Base-by-base conservation (phyloP, 2,888 invertebrate genomes). In the Aleiodes alternator region DNA sequence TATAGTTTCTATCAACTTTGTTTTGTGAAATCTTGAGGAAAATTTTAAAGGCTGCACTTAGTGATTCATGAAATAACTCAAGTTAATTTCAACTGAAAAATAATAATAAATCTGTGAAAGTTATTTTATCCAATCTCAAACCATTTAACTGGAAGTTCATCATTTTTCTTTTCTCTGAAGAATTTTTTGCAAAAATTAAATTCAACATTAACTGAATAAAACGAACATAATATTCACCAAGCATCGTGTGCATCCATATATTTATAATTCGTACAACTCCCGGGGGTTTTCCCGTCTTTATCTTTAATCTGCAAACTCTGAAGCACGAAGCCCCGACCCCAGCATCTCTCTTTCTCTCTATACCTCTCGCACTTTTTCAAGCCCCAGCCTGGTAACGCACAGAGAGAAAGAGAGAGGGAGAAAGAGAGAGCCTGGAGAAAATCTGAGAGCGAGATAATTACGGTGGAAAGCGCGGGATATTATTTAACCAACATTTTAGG, bases 371-470 rank as follows among this genome's bases (percentile, higher is more conserved):
- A 50, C 66, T 56, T 53, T 61, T 69, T 31, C 9, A 50, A 59
- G 71, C 48, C 43, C 66, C 34, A 6, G 34, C 34, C 74, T 43
- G 56, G 66, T 73, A 38, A 59, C 57, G 7, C 69, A n/a, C 57
- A 50, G 72, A 51, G 29, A 53, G 23, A 78, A 8, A 16, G 64
- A 64, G 64, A 0, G n/a, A 43, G 43, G 14, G 64, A 64, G 43
- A 64, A 16, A 43, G 68, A 55, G 14, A 38, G 48, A 70, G 66
- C 66, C 68, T 64, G 71, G 73, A 84, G 84, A 86, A 86, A 87
- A 88, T 88, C 87, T 84, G 82, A 85, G 85, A 87, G 87, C 84
- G 85, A 88, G 87, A 88, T 88, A 87, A 88, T 88, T 88, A 87
- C 87, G 87, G 84, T 87, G 84, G 85, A 85, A 85, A 84, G 84